Base-by-base conservation (phyloP, 2,888 invertebrate species). In the Strigamia crassipes region DNA sequence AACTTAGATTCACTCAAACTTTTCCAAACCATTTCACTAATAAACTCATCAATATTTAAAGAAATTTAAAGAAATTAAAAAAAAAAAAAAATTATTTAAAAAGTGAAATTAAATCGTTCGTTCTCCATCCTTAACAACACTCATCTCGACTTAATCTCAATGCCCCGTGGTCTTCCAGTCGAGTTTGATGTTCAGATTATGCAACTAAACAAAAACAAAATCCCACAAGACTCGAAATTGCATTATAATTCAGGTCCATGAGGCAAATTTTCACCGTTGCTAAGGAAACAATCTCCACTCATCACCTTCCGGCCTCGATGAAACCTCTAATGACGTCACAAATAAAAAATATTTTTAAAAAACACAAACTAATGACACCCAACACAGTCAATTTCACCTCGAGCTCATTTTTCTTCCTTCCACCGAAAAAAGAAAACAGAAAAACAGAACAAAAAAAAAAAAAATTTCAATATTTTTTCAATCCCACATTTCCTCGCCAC, bases 1-100 rank as follows among this genome's bases (percentile, higher is more conserved):
- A 73, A 56, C 56, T 56, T 56, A 56, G 56, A 56, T 56, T 56
- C 31, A 12, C 27, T 73, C 73, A 73, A 73, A 73, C 23, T 27
- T 73, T 73, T 27, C 27, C 12, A 1, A 18, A 12, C 27, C 61
- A 73, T 73, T 73, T 4, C 73, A 73, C 73, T 73, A 73, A 73
- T 73, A 73, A 73, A 73, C 73, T 73, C 73, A 73, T 73, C 73
- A 27, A 73, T 73, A 66, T 66, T n/a, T n/a, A n/a, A n/a, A n/a
- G n/a, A n/a, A n/a, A n/a, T n/a, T n/a, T n/a, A n/a, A n/a, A n/a
- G n/a, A n/a, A n/a, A n/a, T 66, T 13, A 0, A 46, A n/a, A 9
- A 56, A 1, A 56, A 6, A 56, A 56, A 56, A 18, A 6, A 38
- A 38, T 2, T 38, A 38, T 9, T 9, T 38, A 38, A 38, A 9